A percentile compares a stretch with the other conserved stretches of the same genome.
Evolutionary conservation across 2,113 vertebrate species (phyloP).

Genomic region (Tychaedon coryphoeus): DNA sequence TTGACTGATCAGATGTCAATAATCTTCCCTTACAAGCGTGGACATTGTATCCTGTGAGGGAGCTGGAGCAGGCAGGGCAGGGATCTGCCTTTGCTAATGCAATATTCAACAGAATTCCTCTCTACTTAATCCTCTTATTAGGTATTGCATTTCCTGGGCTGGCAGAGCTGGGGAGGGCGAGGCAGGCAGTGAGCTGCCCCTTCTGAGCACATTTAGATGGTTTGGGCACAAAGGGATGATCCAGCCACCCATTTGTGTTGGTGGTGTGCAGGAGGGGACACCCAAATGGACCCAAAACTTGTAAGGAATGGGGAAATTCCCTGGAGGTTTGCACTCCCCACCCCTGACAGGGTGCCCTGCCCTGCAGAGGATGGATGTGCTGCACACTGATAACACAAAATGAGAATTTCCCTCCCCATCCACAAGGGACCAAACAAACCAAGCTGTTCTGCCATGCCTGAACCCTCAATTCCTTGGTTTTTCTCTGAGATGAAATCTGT

Average conservation of each 20-base stretch:
- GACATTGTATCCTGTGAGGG: slow-evolving; percentile 26
- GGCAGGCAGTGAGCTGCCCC: not conserved
- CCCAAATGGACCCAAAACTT: accelerated
- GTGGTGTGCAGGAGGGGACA: not conserved
- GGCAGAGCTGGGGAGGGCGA: not conserved
- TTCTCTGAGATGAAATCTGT: accelerated
- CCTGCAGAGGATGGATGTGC: not conserved
- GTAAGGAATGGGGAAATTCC: not conserved
- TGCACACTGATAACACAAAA: accelerated
- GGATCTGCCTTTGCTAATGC: slow-evolving; percentile 20
- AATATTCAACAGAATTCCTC: slow-evolving; percentile 54
- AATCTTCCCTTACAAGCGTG: slow-evolving; percentile 16
- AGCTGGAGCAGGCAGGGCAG: not conserved
- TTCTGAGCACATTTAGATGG: accelerated
- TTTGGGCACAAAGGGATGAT: not conserved
- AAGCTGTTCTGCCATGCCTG: not conserved
- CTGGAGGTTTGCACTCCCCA: accelerated
- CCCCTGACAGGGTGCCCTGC: not conserved
- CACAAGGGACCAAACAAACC: not conserved
- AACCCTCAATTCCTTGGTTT: not conserved
- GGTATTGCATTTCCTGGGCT: not conserved
- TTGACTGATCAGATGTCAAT: slow-evolving; percentile 30
- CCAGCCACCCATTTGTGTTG: accelerated
- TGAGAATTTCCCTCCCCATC: too few relatives aligned
- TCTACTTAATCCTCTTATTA: slow-evolving; percentile 66